Percentiles rank a stretch among this genome's conserved stretches.
phyloP scores from a whole-genome alignment of 2,113 vertebrate genomes.

The Psilopsiagon aurifrons region DNA sequence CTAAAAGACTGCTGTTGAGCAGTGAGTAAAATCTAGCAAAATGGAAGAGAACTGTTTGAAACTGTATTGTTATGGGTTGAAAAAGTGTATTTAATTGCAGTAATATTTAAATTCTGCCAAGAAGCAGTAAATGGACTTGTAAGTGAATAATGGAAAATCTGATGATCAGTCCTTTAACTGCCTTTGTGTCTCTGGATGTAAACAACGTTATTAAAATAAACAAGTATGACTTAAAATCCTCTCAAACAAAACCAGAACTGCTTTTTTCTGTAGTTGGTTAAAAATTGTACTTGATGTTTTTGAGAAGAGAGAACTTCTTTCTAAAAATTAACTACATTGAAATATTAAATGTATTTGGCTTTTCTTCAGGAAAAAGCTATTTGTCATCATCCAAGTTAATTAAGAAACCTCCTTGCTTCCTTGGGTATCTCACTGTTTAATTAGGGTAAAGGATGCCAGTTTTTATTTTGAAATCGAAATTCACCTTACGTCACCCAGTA shows the following conservation, averaged over 20 bases:
- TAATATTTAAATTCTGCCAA: neutral
- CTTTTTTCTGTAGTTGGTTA: neutral
- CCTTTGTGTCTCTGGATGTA: neutral
- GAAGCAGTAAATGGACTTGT: neutral
- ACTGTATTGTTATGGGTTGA: neutral
- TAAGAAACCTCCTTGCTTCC: slow-evolving; percentile 33
- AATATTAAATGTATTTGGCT: slow-evolving; percentile 33
- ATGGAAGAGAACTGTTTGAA: neutral
- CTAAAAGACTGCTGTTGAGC: neutral
- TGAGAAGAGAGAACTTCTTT: neutral
- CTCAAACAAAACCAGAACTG: neutral
- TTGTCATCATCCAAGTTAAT: slow-evolving; percentile 65
- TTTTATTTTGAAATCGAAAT: slow-evolving; percentile 5
- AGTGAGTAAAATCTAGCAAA: neutral
- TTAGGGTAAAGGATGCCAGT: slow-evolving; percentile 1
- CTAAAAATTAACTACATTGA: slow-evolving; percentile 18
- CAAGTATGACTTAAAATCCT: neutral
- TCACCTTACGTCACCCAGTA: slow-evolving; percentile 7
- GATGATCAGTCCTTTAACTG: neutral
- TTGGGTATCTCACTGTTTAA: slow-evolving; percentile 30
- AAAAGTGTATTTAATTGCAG: neutral
- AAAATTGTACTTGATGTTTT: neutral
- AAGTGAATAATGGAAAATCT: neutral
- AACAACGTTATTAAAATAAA: neutral
- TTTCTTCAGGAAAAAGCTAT: slow-evolving; percentile 35